A percentile compares a stretch with the other conserved stretches of the same genome.
phyloP scores from a whole-genome alignment of 2,797 vertebrate genomes.

The Distichodus sexfasciatus region DNA sequence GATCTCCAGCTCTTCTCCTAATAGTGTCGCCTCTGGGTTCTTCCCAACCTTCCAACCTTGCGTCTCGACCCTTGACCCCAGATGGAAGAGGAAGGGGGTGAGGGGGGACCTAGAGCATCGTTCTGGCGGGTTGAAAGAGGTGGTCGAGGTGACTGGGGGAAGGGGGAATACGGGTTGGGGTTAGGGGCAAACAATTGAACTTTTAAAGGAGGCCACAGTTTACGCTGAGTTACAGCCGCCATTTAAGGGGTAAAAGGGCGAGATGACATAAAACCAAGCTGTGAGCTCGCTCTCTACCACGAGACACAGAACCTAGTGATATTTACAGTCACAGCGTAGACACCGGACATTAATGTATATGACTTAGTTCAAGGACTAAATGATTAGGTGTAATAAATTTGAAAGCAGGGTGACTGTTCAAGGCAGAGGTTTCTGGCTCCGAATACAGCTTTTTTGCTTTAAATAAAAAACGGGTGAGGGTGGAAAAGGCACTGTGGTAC shows the following conservation, averaged over 20 bases:
- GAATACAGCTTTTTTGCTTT: neutral
- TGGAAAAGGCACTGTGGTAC: neutral
- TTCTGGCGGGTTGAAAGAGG: slow-evolving; percentile 46
- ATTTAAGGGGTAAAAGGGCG: neutral
- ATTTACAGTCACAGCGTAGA: neutral
- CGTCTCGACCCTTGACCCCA: slow-evolving; percentile 54
- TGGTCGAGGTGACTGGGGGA: slow-evolving; percentile 29
- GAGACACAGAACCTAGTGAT: neutral
- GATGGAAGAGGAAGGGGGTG: no score
- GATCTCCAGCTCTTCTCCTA: slow-evolving; percentile 26
- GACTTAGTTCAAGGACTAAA: neutral
- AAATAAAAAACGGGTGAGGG: neutral
- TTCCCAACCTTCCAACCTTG: slow-evolving; percentile 48
- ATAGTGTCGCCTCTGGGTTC: slow-evolving; percentile 30
- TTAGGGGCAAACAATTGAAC: slow-evolving; percentile 43
- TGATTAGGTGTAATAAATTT: neutral
- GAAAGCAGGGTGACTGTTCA: neutral
- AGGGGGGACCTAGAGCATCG: no score
- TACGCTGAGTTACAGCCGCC: slow-evolving; percentile 28
- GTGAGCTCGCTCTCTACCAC: neutral
- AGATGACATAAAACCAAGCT: neutral
- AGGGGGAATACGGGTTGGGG: slow-evolving; percentile 38
- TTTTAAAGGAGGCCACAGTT: slow-evolving; percentile 39
- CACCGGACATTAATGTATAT: neutral
- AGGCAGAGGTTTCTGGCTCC: neutral